Evolutionary conservation across 2,113 vertebrate species (phyloP), one percentile per base, ranked within the genome.

Genomic region (Mormyrus iriodes): DNA sequence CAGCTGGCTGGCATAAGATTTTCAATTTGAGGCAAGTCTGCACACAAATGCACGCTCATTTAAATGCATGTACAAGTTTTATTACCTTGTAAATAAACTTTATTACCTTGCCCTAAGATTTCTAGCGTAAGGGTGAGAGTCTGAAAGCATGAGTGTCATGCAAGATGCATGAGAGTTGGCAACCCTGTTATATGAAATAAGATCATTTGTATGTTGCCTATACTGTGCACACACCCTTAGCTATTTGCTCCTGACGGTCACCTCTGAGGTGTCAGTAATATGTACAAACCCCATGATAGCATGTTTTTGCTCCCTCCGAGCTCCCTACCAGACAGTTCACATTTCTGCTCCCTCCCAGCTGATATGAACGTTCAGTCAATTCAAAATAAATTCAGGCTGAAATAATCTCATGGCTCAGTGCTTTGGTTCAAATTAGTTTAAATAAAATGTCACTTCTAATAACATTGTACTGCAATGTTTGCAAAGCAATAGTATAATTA

Each of bases 401-500:
- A 53, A 24, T 89, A 39, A 48, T 15, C 73, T 89, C 39, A 44
- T 85, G 82, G 12, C n/a, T 51, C 39, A 9, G 17, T 87, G 3
- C n/a, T 24, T 61, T 42, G 61, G 4, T 86, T 84, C 53, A 46
- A 9, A 88, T 58, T 65, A 13, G 10, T 88, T n/a, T 88, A 24
- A 65, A 61, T 27, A 39, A 88, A 65, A n/a, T 88, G 42, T 65
- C 55, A 61, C 86, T 58, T 55, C 31, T 35, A 39, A 55, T 55
- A 39, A 53, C 39, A 87, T 17, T 52, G 52, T 31, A 35, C 51
- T 53, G 49, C 8, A 85, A 27, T 17, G 51, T 31, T 53, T n/a
- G 52, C 27, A 52, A 53, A 31, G 85, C 85, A 85, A 85, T 21
- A 35, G 19, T 88, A 39, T 65, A 65, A 87, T 58, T 87, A 87